Conservation (phyloP, 2,888 invertebrate species). For the Petrophora chlorosata region DNA sequence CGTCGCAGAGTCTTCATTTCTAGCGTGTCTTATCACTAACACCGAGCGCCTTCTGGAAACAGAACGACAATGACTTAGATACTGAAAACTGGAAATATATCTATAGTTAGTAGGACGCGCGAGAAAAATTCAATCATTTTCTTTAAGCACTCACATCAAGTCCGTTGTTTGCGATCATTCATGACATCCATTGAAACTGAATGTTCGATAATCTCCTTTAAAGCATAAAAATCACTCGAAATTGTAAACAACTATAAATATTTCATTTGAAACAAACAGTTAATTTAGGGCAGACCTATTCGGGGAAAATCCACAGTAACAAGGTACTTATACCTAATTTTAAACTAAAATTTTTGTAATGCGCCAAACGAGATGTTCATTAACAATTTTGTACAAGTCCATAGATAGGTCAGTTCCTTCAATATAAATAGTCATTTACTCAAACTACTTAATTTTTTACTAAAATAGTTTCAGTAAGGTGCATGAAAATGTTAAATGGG, state of each 20-base stretch:
- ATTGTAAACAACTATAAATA: conserved; percentile 20
- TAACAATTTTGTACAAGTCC: too few species aligned
- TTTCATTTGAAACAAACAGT: conserved; percentile 10
- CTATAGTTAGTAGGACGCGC: not conserved
- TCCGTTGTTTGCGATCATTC: conserved; percentile 8
- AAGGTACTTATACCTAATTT: too few species aligned
- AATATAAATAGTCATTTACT: too few species aligned
- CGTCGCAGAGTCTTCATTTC: conserved; percentile 88
- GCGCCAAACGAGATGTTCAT: too few species aligned
- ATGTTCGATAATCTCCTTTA: conserved; percentile 18
- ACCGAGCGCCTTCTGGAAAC: conserved; percentile 91
- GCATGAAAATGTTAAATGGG: too few species aligned
- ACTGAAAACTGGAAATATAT: not conserved
- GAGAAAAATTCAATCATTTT: not conserved
- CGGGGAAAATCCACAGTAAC: conserved; percentile 1
- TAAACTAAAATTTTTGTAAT: too few species aligned
- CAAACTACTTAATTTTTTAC: too few species aligned
- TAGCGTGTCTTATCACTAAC: conserved; percentile 90
- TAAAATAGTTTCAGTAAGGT: too few species aligned
- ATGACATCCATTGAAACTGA: conserved; percentile 16
- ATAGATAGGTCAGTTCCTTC: too few species aligned
- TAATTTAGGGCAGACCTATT: conserved; percentile 5
- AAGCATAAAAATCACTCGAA: conserved; percentile 13
- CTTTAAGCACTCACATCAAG: not conserved
- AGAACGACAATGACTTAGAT: conserved; percentile 24